These are phyloP conservation scores for Panagrolaimus sp. DNA, from an alignment of 1,140 invertebrate species.

Conservation along the genomic window DNA sequence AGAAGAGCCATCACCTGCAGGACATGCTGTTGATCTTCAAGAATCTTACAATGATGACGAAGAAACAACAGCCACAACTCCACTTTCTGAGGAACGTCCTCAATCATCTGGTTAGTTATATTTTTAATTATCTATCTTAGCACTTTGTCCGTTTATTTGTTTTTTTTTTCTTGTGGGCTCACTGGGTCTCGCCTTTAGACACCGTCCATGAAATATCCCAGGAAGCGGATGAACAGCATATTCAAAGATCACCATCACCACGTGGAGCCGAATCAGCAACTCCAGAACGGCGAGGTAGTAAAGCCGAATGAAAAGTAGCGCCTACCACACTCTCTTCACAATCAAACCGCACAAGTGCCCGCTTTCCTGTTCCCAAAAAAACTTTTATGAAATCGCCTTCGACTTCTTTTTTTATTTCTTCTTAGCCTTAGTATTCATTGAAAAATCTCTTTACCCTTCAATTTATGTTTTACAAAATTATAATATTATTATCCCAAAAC, in stretches of 20 bases:
- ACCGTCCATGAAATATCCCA: slow-evolving; percentile 9
- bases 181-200: slow-evolving; percentile 13
- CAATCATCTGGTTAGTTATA: slow-evolving; percentile 7
- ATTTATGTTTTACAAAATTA: slow-evolving; percentile 1
- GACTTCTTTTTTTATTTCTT: slow-evolving; percentile 2
- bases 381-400: slow-evolving; percentile 10
- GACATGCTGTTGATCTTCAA: too few relatives aligned
- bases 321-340: slow-evolving; percentile 7
- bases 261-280: background rate
- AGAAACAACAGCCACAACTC: background rate
- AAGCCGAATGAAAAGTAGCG: background rate
- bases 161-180: slow-evolving; percentile 10
- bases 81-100: slow-evolving; percentile 4
- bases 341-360: slow-evolving; percentile 7
- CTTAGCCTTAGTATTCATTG: background rate
- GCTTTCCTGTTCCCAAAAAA: slow-evolving; percentile 11
- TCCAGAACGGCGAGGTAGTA: slow-evolving; percentile 11
- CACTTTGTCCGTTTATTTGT: background rate
- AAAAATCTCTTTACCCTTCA: background rate
- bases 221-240: background rate
- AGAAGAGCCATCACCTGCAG: too few relatives aligned
- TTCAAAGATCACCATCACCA: background rate
- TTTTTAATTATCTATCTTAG: background rate
- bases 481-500: background rate
- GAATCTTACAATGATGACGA: background rate